Conservation (phyloP, 2,113 vertebrate species). For the Psilopogon haemacephalus region DNA sequence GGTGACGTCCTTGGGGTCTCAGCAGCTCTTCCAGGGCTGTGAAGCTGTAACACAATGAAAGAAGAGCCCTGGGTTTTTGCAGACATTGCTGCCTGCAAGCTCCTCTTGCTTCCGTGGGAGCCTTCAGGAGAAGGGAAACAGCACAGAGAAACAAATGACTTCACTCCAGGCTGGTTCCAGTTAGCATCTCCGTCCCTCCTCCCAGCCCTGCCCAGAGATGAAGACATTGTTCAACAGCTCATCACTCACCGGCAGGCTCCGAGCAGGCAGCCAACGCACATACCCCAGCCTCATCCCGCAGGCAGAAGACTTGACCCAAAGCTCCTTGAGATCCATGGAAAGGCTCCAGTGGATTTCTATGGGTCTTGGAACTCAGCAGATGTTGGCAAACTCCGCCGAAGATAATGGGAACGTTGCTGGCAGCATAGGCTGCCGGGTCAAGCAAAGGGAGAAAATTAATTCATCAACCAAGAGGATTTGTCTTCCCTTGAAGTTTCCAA, state of each 20-base stretch:
- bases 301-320: slow-evolving; percentile 38
- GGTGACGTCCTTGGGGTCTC: fast-evolving
- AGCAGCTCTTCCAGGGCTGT: neutral
- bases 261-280: neutral
- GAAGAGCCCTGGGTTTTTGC: neutral
- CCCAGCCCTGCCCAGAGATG: slow-evolving; percentile 52
- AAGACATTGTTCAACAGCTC: slow-evolving; percentile 62
- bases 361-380: slow-evolving; percentile 40
- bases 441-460: slow-evolving; percentile 46
- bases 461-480: slow-evolving; percentile 19
- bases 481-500: slow-evolving; percentile 57
- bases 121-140: neutral
- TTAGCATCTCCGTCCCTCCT: slow-evolving; percentile 47
- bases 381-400: neutral
- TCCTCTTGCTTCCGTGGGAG: neutral
- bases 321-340: slow-evolving; percentile 49
- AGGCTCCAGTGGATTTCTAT: slow-evolving; percentile 51
- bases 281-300: neutral
- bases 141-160: neutral
- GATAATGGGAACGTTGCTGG: slow-evolving; percentile 47
- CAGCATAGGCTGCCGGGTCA: neutral
- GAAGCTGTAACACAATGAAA: fast-evolving
- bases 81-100: fast-evolving
- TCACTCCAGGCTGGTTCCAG: slow-evolving; percentile 62
- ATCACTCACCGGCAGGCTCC: slow-evolving; percentile 50